These are phyloP conservation scores for Allophyes oxyacanthae DNA, from an alignment of 2,888 invertebrate species.

Conservation along the genomic window DNA sequence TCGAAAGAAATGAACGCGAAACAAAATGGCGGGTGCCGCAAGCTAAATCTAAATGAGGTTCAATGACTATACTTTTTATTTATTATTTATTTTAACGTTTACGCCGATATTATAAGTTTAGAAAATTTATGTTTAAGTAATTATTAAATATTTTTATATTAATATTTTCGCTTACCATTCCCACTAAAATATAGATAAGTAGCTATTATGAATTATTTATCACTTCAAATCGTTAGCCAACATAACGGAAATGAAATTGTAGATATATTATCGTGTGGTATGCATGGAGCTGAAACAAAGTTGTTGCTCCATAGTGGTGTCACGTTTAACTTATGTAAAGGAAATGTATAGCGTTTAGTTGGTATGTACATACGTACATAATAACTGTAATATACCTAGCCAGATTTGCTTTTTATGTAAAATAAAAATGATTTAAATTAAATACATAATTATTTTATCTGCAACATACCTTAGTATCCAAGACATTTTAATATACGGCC, in stretches of 20 bases:
- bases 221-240: slow-evolving; percentile 6
- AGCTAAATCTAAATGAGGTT: slow-evolving; percentile 7
- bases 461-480: slow-evolving; percentile 75
- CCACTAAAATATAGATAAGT: too few relatives aligned
- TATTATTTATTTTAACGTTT: not conserved
- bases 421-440: slow-evolving; percentile 5
- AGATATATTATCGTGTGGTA: too few relatives aligned
- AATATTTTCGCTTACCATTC: too few relatives aligned
- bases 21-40: slow-evolving; percentile 69
- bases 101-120: not conserved
- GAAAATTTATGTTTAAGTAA: slow-evolving; percentile 1
- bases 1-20: slow-evolving; percentile 56
- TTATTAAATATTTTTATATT: not conserved
- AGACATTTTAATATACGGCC: slow-evolving; percentile 70
- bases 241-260: slow-evolving; percentile 15
- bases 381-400: slow-evolving; percentile 1
- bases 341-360: not conserved
- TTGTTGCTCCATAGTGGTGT: not conserved
- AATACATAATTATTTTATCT: slow-evolving; percentile 14
- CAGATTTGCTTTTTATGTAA: slow-evolving; percentile 1
- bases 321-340: not conserved
- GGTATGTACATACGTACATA: too few relatives aligned
- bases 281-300: too few relatives aligned
- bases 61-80: slow-evolving; percentile 20
- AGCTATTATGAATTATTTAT: not conserved